Evolutionary conservation across 1,140 invertebrate species (phyloP).

Genomic region (Drosophila quadrilineata): DNA sequence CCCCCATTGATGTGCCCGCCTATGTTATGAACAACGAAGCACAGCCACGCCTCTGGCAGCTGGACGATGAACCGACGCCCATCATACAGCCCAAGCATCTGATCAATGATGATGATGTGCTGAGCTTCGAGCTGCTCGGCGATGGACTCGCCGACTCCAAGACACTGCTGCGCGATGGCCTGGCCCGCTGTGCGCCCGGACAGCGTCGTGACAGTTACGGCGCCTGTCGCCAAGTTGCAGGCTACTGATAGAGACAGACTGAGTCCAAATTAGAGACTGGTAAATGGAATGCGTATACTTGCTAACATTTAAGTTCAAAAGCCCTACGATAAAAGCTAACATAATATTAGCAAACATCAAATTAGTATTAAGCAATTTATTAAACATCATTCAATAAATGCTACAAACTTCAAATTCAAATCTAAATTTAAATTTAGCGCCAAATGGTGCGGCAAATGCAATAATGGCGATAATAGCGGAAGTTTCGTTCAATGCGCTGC

Average conservation of each 20-base stretch:
- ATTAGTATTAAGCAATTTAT: constrained; percentile 18
- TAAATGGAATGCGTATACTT: constrained; percentile 37
- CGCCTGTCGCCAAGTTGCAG: constrained; percentile 81
- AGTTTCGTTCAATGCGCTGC: not conserved
- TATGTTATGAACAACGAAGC: constrained; percentile 49
- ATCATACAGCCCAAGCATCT: constrained; percentile 44
- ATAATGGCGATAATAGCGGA: constrained; percentile 8
- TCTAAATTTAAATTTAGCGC: constrained; percentile 5
- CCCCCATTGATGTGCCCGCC: constrained; percentile 59
- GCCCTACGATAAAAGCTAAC: constrained; percentile 11
- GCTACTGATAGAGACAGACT: constrained; percentile 69
- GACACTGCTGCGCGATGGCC: constrained; percentile 83
- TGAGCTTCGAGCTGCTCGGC: constrained; percentile 62
- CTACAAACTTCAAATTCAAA: constrained; percentile 5
- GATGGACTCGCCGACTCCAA: constrained; percentile 61
- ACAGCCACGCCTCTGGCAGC: constrained; percentile 53
- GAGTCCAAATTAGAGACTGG: constrained; percentile 54
- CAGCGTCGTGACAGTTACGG: constrained; percentile 83
- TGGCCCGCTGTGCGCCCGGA: constrained; percentile 85
- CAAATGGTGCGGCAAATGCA: constrained; percentile 1
- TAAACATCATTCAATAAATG: constrained; percentile 16
- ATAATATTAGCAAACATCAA: constrained; percentile 7
- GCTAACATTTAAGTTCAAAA: constrained; percentile 26
- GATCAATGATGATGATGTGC: constrained; percentile 41
- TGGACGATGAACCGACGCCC: constrained; percentile 64